Conservation (phyloP, 35 echinoderm and acorn worm genomes). For the Nesometra sesokonis region DNA sequence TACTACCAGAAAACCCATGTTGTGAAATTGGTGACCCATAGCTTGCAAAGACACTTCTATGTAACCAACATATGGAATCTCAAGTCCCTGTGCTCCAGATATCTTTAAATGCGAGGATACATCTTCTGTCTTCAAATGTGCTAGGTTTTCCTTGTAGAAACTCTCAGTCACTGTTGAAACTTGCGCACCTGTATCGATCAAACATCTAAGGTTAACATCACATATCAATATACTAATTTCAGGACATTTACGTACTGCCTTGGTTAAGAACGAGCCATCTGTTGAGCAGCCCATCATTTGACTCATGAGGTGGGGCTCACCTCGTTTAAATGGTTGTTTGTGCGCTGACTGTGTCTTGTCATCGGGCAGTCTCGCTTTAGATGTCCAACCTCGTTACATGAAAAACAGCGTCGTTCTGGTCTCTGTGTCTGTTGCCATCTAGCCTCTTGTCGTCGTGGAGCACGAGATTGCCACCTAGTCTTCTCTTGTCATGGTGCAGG, state of each 20-base stretch:
- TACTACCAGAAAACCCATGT: constrained; percentile 55
- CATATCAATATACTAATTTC: constrained; percentile 17
- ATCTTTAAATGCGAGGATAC: constrained; percentile 17
- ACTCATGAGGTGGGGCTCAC: constrained; percentile 13
- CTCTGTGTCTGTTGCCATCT: background rate
- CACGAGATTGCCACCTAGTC: background rate
- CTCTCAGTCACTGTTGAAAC: constrained; percentile 54
- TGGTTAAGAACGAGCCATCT: constrained; percentile 10
- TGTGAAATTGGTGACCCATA: constrained; percentile 22
- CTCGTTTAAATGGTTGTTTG: constrained; percentile 18
- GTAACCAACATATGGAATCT: constrained; percentile 59
- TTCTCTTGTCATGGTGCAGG: background rate
- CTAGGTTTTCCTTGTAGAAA: constrained; percentile 54
- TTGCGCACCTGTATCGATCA: constrained; percentile 58
- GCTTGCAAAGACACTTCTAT: constrained; percentile 33
- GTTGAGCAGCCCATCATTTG: background rate
- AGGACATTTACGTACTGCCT: constrained; percentile 48
- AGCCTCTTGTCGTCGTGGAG: background rate
- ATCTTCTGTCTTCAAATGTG: constrained; percentile 12
- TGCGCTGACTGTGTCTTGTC: background rate
- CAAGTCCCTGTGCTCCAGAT: constrained; percentile 45
- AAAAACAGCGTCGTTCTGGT: background rate
- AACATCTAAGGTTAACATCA: constrained; percentile 18
- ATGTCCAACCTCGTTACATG: background rate
- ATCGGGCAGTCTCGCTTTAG: background rate